These are phyloP conservation scores for Microhierax caerulescens DNA, from an alignment of 2,797 vertebrate species.

Conservation along the genomic window DNA sequence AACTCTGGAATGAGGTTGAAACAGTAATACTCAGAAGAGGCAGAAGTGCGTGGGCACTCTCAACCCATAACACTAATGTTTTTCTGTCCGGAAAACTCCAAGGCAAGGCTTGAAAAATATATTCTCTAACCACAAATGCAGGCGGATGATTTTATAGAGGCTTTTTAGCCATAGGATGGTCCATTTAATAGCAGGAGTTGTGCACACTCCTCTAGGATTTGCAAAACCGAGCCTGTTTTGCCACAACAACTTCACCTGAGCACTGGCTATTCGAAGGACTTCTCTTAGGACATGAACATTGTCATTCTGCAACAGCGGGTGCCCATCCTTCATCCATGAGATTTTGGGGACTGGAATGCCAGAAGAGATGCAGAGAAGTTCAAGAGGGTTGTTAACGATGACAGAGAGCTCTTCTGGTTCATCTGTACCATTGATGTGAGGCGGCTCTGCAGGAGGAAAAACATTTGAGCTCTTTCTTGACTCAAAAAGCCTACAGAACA, in stretches of 20 bases:
- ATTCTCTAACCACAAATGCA: background rate
- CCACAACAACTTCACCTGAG: slow-evolving; percentile 79
- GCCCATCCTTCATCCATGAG: slow-evolving; percentile 95
- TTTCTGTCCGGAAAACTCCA: background rate
- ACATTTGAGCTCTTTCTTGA: background rate
- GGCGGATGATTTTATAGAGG: background rate
- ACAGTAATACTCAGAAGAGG: background rate
- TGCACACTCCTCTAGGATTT: background rate
- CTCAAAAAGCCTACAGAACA: background rate
- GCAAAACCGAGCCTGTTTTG: background rate
- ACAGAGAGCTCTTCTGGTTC: slow-evolving; percentile 84
- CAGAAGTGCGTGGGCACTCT: background rate
- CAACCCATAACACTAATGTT: background rate
- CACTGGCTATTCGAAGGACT: slow-evolving; percentile 82
- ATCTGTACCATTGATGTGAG: slow-evolving; percentile 86
- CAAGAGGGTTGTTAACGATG: slow-evolving; percentile 85
- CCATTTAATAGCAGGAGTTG: background rate
- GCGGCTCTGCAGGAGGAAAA: slow-evolving; percentile 82
- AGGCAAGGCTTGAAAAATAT: background rate
- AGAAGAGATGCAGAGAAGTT: slow-evolving; percentile 86
- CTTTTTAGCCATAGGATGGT: background rate
- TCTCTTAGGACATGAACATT: slow-evolving; percentile 79
- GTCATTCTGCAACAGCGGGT: slow-evolving; percentile 83
- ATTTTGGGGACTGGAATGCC: slow-evolving; percentile 89
- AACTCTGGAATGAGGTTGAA: background rate